Conservation (phyloP, 2,888 invertebrate genomes). For the Cataglyphis livida region DNA sequence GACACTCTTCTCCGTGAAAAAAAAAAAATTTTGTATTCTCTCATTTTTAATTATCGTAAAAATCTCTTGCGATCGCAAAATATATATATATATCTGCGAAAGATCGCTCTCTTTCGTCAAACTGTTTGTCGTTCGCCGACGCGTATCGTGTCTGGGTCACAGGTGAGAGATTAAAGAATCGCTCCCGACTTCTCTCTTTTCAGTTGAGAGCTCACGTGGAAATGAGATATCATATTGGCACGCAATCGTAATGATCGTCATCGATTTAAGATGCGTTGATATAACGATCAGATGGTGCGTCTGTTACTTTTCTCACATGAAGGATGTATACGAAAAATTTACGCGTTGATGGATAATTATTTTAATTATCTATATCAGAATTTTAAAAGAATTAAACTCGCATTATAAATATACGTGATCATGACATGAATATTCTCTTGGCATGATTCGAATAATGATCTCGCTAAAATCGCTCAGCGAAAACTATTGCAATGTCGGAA, state of each 20-base stretch:
- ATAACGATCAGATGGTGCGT: slow-evolving; percentile 3
- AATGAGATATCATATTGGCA: slow-evolving; percentile 63
- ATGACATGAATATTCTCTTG: neutral
- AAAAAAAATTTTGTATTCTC: neutral
- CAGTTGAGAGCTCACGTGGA: slow-evolving; percentile 65
- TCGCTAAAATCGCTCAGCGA: slow-evolving; percentile 75
- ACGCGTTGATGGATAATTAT: neutral
- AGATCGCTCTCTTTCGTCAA: slow-evolving; percentile 33
- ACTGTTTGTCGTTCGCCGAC: slow-evolving; percentile 69
- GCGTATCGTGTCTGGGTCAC: slow-evolving; percentile 78
- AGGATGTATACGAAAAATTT: neutral
- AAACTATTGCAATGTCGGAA: slow-evolving; percentile 83
- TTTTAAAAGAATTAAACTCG: neutral
- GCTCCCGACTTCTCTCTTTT: slow-evolving; percentile 56
- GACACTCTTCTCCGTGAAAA: neutral
- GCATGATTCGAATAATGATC: slow-evolving; percentile 42
- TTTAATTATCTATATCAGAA: neutral
- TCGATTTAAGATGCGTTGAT: slow-evolving; percentile 31
- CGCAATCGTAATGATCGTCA: slow-evolving; percentile 25
- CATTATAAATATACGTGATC: neutral
- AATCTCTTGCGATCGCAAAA: neutral
- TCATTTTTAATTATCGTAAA: neutral
- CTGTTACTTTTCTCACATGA: neutral
- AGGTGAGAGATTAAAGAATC: slow-evolving; percentile 81
- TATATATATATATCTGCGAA: neutral